Evolutionary conservation across 2,113 vertebrate genomes (phyloP), one percentile per base, ranked within the genome.

Genomic region (Taxidea taxus): DNA sequence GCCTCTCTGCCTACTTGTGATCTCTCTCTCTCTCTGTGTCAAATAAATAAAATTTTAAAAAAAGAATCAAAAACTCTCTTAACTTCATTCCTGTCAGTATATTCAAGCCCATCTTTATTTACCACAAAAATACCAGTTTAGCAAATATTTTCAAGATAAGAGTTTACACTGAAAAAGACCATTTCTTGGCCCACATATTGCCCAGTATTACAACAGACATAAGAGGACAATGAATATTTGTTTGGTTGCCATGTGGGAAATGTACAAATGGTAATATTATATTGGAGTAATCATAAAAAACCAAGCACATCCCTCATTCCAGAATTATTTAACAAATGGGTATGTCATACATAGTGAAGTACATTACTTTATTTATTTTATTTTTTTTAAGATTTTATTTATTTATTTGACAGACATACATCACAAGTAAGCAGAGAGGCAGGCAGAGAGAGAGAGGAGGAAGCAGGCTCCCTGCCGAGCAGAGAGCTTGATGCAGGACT

Each of bases 271-370:
- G 14, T 87, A 6, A 6, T 51, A 66, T 44, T 74, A 81, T 21
- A 92, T 39, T 18, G n/a, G 34, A 84, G 12, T 72, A 64, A 89
- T 62, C 80, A 86, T 64, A 54, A 89, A 90, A 96, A 89, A 89
- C 34, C 44, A 92, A 91, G 60, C 51, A 89, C 64, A 89, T n/a
- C 86, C 42, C 25, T 90, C 47, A 77, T 94, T 91, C 51, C 54
- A 66, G 8, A 68, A 66, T 74, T 83, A 80, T 74, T 92, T 96
- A 77, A 96, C 42, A 97, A 97, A 95, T 72, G 60, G 16, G 9
- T 54, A 86, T 23, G 12, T 78, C 47, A 64, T 87, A 39, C 7
- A 88, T 54, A 91, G 91, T 51, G 47, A 93, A 68, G n/a, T 39
- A 86, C 3, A 18, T 78, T 72, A 39, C 11, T 91, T 88, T 68